Conservation (phyloP, 2,113 vertebrate species). For the Chionomys nivalis region DNA sequence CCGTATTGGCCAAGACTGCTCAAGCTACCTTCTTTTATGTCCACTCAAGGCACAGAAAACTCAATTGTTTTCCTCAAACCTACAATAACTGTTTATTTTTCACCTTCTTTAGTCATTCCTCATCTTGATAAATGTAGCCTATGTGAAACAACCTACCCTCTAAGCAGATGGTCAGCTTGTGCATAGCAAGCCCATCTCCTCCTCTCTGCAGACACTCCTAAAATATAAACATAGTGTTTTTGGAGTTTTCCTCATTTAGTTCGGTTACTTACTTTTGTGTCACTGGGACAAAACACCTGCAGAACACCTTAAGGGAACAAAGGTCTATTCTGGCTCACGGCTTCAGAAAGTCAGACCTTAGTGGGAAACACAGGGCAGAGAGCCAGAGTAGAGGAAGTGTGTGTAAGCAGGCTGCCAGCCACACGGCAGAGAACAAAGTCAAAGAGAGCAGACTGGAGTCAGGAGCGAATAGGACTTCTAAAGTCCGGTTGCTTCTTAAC, state of each 20-base stretch:
- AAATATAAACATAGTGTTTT: neutral
- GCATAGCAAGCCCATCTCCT: neutral
- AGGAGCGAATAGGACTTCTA: fast-evolving
- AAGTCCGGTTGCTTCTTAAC: neutral
- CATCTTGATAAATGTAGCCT: neutral
- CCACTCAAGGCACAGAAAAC: neutral
- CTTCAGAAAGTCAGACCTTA: neutral
- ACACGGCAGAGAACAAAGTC: neutral
- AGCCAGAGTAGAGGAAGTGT: neutral
- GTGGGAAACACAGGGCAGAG: neutral
- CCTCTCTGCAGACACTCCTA: neutral
- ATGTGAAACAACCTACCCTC: neutral
- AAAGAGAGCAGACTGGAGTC: neutral
- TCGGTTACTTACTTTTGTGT: neutral
- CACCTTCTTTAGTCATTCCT: neutral
- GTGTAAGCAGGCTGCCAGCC: no score
- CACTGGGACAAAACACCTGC: neutral
- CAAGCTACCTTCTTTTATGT: neutral
- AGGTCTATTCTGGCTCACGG: neutral
- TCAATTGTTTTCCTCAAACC: neutral
- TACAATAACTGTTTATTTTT: neutral
- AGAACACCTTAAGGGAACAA: neutral
- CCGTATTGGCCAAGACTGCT: neutral
- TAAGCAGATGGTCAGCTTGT: neutral
- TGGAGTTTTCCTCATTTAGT: neutral